Base-by-base conservation (phyloP, 30 jellyfish, hydroid and myxozoan genomes). In the Hydractinia symbiolongicarpus region DNA sequence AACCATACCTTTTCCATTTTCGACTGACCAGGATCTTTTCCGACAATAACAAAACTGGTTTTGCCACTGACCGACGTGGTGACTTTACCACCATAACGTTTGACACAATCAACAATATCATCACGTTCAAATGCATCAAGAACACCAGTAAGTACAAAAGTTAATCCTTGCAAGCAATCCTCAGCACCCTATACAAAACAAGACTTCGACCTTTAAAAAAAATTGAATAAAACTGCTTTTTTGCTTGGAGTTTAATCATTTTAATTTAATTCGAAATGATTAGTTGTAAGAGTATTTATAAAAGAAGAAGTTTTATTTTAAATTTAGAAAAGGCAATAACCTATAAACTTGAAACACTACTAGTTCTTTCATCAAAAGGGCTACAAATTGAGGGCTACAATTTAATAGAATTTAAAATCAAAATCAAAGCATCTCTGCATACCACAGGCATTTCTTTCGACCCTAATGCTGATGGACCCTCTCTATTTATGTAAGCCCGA, bases 111-210 rank as follows among this genome's bases (percentile, higher is more conserved):
- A 8, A 50, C 84, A 6, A 94, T 95, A 14, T 84, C 85, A 21
- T 94, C 99, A 54, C 99, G 78, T 78, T 94, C 99, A 58, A 94
- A 84, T 21, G 96, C 89, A 15, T 94, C 99, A 30, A 94, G 84
- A 58, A 94, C 81, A 9, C 99, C 99, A 72, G 99, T 94, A 11
- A 94, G 64, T 6, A 94, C 99, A 79, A 94, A 94, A 9, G 99
- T 78, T 66, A 88, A 55, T 6, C 99, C 99, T 69, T 82, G 88
- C 8, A 94, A 79, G 55, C 99, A 94, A 79, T 88, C 77, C 14
- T 88, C 96, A 4, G 79, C 95, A 5, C 97, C 99, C 99, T 94
- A 73, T 53, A 76, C 66, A 68, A 19, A 66, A 50, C 16, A 7
- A 52, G 55, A 52, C 53, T 30, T 30, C 2, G 44, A 30, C 44